Evolutionary conservation across 1,140 invertebrate species (phyloP), one percentile per base, ranked within the genome.

Genomic region (Argopecten irradians): DNA sequence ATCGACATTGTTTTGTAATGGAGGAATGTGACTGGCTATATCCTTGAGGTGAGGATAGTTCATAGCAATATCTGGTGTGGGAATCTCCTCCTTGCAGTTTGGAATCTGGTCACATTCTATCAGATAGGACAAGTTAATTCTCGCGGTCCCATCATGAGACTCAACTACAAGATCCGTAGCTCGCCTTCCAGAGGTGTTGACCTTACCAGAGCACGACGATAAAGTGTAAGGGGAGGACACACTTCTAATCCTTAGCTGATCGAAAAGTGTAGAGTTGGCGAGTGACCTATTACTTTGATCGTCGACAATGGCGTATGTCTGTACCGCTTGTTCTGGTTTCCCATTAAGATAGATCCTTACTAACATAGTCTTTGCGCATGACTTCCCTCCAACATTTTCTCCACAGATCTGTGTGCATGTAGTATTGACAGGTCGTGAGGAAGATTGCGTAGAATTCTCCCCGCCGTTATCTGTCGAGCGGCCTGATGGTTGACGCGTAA

Each of bases 11-110:
- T 35, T 8, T 41, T 89, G 36, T 32, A 87, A 3, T n/a, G 46
- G 28, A 83, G 88, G 88, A 32, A 89, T 89, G 82, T 86, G 22
- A 11, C 19, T 34, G 33, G 86, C 85, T 28, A 89, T 85, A 3
- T 22, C 13, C 19, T 9, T 35, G 0, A 89, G 34, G n/a, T 89
- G 19, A 28, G 16, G 41, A 46, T 88, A 85, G 19, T 34, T 39
- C 22, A 1, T 14, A 7, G 87, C 83, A 14, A 88, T 35, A 7
- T 88, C 82, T 22, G 82, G 87, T 16, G 87, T 84, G n/a, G 87
- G 87, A 41, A 88, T 88, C 83, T 89, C 83, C 22, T 28, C 19
- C 33, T 86, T 46, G 22, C 43, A 46, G 9, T 34, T 39, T 0
- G 46, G 46, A 34, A 83, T 82, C 14, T 86, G 33, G 3, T 32